Percentiles rank a stretch among this genome's conserved stretches.
phyloP scores from a whole-genome alignment of 30 jellyfish, hydroid and myxozoan species.

The Nemopilema nomurai region DNA sequence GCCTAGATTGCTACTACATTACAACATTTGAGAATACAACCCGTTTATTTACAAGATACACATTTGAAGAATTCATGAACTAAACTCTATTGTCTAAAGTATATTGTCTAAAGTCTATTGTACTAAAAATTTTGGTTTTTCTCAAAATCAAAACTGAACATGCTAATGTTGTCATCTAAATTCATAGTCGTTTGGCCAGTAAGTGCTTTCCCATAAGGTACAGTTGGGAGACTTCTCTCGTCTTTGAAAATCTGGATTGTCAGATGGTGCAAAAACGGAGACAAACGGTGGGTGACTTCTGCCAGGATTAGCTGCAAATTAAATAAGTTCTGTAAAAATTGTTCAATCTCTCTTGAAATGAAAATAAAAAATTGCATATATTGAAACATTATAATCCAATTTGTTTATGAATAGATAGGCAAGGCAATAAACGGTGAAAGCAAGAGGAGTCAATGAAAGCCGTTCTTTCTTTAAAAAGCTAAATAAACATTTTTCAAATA shows the following conservation, averaged over 20 bases:
- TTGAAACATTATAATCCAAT: not conserved
- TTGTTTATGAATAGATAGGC: not conserved
- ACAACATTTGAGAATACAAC: not conserved
- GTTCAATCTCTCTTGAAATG: too few relatives aligned
- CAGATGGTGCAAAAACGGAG: conserved; percentile 73
- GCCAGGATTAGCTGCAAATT: conserved; percentile 68
- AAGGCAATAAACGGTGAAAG: too few relatives aligned
- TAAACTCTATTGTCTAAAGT: too few relatives aligned
- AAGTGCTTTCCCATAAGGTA: conserved; percentile 35
- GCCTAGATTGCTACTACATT: too few relatives aligned
- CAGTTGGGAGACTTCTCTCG: conserved; percentile 67
- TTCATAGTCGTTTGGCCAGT: conserved; percentile 20
- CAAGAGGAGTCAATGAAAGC: too few relatives aligned
- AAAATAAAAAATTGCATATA: too few relatives aligned
- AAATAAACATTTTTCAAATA: too few relatives aligned
- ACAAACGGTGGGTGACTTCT: conserved; percentile 61
- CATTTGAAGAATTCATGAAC: not conserved
- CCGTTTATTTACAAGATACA: not conserved
- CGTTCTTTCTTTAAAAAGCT: too few relatives aligned
- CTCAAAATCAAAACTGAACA: conserved; percentile 35
- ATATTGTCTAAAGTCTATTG: too few relatives aligned
- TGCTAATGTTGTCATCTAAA: conserved; percentile 15
- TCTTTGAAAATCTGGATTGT: conserved; percentile 80
- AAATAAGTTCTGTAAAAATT: not conserved
- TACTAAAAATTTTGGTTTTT: conserved; percentile 2